Evolutionary conservation across 2,888 invertebrate species (phyloP).

Genomic region (Tetheella fluctuosa): DNA sequence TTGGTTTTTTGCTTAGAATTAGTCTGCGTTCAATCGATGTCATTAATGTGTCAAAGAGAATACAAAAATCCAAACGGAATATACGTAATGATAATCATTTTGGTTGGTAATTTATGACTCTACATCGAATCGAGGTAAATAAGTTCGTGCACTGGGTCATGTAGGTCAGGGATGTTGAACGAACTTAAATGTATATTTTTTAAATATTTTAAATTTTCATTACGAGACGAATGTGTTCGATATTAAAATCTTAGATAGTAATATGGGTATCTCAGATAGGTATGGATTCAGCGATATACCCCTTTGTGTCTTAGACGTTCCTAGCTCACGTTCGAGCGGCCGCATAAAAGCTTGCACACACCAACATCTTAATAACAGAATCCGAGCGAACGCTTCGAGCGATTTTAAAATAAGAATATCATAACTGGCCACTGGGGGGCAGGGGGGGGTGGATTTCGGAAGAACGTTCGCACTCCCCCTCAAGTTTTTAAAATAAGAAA

Average conservation of each 20-base stretch:
- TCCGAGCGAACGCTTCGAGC: slow-evolving; percentile 81
- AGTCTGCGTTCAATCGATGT: slow-evolving; percentile 30
- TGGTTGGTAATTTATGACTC: slow-evolving; percentile 32
- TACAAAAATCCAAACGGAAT: background rate
- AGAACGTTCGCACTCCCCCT: slow-evolving; percentile 76
- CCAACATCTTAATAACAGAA: slow-evolving; percentile 81
- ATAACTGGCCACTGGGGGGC: slow-evolving; percentile 76
- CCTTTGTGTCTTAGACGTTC: slow-evolving; percentile 59
- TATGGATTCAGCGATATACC: slow-evolving; percentile 38
- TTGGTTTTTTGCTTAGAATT: slow-evolving; percentile 49
- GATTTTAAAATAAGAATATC: slow-evolving; percentile 82
- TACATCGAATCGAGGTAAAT: slow-evolving; percentile 21
- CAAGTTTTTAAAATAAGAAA: slow-evolving; percentile 82
- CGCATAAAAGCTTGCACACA: slow-evolving; percentile 74
- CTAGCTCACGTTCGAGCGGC: slow-evolving; percentile 51
- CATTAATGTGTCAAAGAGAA: slow-evolving; percentile 7
- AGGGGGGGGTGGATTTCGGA: slow-evolving; percentile 74
- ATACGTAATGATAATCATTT: slow-evolving; percentile 16
- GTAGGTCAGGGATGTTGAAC: slow-evolving; percentile 60
- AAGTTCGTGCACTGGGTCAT: slow-evolving; percentile 51
- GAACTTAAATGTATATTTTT: slow-evolving; percentile 25
- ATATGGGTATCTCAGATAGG: slow-evolving; percentile 18
- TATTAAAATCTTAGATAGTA: slow-evolving; percentile 34
- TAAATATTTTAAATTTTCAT: slow-evolving; percentile 55
- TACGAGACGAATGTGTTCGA: slow-evolving; percentile 35